Evolutionary conservation across 2,113 vertebrate species (phyloP).

Genomic region (Rhegmatorhina hoffmannsi): DNA sequence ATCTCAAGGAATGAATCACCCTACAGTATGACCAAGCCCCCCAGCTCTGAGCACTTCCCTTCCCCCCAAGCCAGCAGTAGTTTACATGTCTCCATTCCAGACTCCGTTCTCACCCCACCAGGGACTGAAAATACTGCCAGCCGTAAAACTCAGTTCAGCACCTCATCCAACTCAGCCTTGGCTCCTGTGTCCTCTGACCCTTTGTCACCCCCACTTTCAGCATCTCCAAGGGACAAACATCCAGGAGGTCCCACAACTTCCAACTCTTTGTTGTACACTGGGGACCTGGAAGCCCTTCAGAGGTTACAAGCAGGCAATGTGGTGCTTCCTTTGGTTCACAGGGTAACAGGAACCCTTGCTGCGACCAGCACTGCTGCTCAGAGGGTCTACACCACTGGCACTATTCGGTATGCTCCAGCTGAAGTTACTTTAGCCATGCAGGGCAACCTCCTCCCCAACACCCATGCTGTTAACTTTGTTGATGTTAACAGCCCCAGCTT

Average conservation of each 20-base stretch:
- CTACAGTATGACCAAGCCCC: slow-evolving; percentile 98
- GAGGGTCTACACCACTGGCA: slow-evolving; percentile 98
- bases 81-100: slow-evolving; percentile 94
- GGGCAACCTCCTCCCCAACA: slow-evolving; percentile 92
- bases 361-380: slow-evolving; percentile 89
- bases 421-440: slow-evolving; percentile 98
- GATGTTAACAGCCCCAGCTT: slow-evolving; percentile 92
- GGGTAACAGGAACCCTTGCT: slow-evolving; percentile 91
- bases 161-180: slow-evolving; percentile 81
- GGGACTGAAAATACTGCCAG: slow-evolving; percentile 86
- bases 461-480: slow-evolving; percentile 95
- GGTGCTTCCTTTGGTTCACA: slow-evolving; percentile 94
- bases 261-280: slow-evolving; percentile 93
- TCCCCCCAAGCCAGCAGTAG: slow-evolving; percentile 85
- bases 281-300: slow-evolving; percentile 96
- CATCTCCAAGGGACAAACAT: slow-evolving; percentile 96
- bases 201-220: slow-evolving; percentile 94
- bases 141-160: slow-evolving; percentile 89
- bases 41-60: slow-evolving; percentile 88
- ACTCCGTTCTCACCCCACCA: slow-evolving; percentile 95
- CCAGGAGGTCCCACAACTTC: slow-evolving; percentile 85
- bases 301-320: slow-evolving; percentile 95
- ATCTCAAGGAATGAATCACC: slow-evolving; percentile 97
- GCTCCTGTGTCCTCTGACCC: slow-evolving; percentile 90
- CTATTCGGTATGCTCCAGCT: slow-evolving; percentile 97